Percentiles rank a stretch among this genome's conserved stretches.
Conservation (phyloP, 2,797 vertebrate species). For the Halcyon chelicuti region DNA sequence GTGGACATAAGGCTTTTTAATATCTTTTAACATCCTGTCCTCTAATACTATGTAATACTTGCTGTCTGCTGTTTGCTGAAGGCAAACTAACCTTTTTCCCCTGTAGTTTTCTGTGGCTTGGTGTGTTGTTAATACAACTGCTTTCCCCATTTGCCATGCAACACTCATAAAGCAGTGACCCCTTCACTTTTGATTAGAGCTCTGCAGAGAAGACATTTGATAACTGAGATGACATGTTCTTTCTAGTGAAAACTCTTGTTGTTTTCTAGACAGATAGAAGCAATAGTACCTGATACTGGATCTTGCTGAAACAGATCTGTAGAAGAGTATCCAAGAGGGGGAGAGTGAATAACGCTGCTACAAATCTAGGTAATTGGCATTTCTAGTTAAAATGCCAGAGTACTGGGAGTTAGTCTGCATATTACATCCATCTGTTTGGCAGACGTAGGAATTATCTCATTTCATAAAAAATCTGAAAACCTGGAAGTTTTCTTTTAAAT, state of each 20-base stretch:
- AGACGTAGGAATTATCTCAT: background rate
- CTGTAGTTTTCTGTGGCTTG: background rate
- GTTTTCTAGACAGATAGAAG: background rate
- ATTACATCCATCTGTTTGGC: background rate
- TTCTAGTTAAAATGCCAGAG: background rate
- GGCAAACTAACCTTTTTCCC: background rate
- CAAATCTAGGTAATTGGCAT: background rate
- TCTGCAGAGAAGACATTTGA: background rate
- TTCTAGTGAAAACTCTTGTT: background rate
- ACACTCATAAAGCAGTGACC: fast-evolving
- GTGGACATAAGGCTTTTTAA: background rate
- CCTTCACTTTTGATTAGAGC: background rate
- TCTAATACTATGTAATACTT: background rate
- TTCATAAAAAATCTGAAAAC: background rate
- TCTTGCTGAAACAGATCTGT: background rate
- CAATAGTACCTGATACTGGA: background rate
- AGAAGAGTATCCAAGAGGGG: background rate
- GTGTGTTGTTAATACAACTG: background rate
- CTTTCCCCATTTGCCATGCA: background rate
- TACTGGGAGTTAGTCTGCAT: background rate
- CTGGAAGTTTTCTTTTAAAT: background rate
- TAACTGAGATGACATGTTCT: fast-evolving
- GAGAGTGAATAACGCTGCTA: background rate
- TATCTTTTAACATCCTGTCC: background rate
- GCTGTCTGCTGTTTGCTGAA: background rate